Evolutionary conservation across 2,797 vertebrate genomes (phyloP).

Genomic region (Lagorchestes hirsutus): DNA sequence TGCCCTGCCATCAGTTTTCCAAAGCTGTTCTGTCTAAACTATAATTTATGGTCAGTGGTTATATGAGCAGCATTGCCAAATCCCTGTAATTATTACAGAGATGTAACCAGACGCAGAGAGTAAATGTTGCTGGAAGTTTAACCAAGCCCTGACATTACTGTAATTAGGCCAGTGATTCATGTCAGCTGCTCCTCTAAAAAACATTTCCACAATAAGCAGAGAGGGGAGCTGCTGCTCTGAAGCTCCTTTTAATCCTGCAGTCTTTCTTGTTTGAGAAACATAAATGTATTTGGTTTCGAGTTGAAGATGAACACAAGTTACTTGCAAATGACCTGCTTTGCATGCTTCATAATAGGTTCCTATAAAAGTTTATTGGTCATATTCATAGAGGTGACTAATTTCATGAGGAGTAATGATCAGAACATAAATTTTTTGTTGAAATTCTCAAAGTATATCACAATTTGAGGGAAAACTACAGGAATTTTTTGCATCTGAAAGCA

Average conservation of each 20-base stretch:
- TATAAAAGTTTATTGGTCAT: background rate
- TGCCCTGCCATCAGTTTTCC: constrained; percentile 69
- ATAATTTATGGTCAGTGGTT: constrained; percentile 79
- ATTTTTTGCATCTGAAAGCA: background rate
- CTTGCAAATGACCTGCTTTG: background rate
- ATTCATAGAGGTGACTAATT: background rate
- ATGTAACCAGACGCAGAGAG: constrained; percentile 78
- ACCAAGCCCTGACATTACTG: constrained; percentile 71
- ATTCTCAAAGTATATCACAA: background rate
- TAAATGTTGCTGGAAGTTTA: constrained; percentile 78
- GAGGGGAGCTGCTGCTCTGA: constrained; percentile 55
- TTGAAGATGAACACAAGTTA: background rate
- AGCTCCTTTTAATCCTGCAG: background rate
- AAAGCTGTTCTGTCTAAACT: constrained; percentile 62
- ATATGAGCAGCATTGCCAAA: constrained; percentile 75
- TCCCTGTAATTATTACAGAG: constrained; percentile 78
- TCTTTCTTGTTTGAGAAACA: background rate
- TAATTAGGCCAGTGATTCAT: constrained; percentile 77
- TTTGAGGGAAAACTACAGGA: background rate
- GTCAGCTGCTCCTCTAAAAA: constrained; percentile 49
- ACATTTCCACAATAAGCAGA: constrained; percentile 14
- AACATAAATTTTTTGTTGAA: background rate
- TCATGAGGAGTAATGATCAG: background rate
- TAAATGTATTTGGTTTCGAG: background rate
- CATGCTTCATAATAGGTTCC: background rate